Percentiles rank a stretch among this genome's conserved stretches.
phyloP scores from a whole-genome alignment of 2,113 vertebrate genomes.

The Corapipo altera region DNA sequence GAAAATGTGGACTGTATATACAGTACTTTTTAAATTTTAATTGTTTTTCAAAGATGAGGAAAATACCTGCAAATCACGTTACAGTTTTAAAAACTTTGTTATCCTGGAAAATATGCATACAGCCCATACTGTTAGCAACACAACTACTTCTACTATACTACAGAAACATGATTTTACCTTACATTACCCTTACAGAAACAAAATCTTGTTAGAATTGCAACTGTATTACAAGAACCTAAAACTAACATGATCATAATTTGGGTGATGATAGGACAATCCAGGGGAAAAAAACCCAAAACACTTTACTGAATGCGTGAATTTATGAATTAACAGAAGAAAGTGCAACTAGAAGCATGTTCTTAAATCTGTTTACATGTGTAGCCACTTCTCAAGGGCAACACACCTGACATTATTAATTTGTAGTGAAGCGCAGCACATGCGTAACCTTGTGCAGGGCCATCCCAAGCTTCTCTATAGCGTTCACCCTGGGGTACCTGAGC shows the following conservation, averaged over 20 bases:
- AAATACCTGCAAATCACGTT: conserved; percentile 34
- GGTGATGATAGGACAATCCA: background rate
- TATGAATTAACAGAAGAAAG: background rate
- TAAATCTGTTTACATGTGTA: background rate
- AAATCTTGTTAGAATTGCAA: background rate
- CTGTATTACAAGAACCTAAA: background rate
- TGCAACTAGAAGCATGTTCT: background rate
- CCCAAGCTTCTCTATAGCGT: background rate
- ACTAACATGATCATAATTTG: background rate
- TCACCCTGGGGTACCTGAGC: background rate
- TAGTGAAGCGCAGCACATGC: background rate
- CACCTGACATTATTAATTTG: conserved; percentile 23
- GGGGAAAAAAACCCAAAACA: background rate
- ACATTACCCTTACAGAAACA: background rate
- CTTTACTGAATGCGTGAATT: background rate
- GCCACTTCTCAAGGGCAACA: conserved; percentile 10
- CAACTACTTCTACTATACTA: background rate
- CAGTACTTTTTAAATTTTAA: conserved; percentile 20
- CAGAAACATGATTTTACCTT: background rate
- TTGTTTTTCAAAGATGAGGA: conserved; percentile 51
- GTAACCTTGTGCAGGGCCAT: conserved; percentile 10
- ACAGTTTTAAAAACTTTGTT: conserved; percentile 23
- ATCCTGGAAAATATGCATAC: background rate
- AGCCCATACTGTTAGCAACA: background rate
- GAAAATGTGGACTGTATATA: conserved; percentile 63